Conservation (phyloP, 2,113 vertebrate genomes). For the Vidua macroura region DNA sequence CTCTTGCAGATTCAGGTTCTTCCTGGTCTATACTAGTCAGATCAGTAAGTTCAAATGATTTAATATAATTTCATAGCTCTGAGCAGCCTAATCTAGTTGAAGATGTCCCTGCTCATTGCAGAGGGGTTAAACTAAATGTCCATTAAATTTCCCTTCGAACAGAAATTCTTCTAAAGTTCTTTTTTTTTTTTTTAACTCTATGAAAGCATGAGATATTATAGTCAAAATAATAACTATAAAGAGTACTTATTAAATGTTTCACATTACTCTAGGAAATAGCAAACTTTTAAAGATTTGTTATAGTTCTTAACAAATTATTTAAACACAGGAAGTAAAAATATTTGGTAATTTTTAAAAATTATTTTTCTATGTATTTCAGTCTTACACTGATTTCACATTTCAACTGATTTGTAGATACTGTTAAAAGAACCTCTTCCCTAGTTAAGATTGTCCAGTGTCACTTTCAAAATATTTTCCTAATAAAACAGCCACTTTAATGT, state of each 20-base stretch:
- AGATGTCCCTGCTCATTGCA: not conserved
- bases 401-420: not conserved
- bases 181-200: not conserved
- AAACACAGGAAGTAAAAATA: not conserved
- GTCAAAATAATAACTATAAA: not conserved
- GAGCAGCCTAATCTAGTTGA: not conserved
- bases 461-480: not conserved
- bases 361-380: not conserved
- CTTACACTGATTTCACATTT: not conserved
- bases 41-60: not conserved
- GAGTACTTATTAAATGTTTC: not conserved
- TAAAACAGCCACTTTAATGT: slow-evolving; percentile 30
- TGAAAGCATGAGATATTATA: not conserved
- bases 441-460: not conserved
- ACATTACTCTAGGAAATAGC: not conserved
- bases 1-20: not conserved
- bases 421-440: not conserved
- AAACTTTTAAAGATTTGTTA: not conserved
- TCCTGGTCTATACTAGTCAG: not conserved
- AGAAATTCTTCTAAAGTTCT: not conserved
- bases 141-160: not conserved
- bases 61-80: not conserved
- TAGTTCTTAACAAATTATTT: not conserved
- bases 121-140: not conserved
- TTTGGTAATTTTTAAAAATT: not conserved